Base-by-base conservation (phyloP, 2,888 invertebrate species). In the Acrobasis repandana region DNA sequence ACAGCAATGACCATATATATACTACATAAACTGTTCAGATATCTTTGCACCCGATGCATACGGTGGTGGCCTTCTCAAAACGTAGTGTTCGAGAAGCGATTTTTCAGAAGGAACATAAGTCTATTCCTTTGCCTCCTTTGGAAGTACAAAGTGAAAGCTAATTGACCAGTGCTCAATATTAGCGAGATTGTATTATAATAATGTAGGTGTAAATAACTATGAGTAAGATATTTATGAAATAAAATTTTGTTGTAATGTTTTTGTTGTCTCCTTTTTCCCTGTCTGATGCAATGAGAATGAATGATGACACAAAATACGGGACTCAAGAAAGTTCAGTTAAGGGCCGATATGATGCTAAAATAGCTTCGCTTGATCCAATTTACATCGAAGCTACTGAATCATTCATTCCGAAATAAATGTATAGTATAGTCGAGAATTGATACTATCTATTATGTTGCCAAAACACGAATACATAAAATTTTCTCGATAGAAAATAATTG, bases 11-110 rank as follows among this genome's bases (percentile, higher is more conserved):
- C 80, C 46, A 77, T 77, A 58, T 90, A 75, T 66, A 85, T 91
- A 61, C 79, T 91, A 36, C 79, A 91, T 63, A 80, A 75, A 67
- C 68, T 92, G 49, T 90, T 91, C 66, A 77, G 90, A 63, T 88
- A 86, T 63, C 71, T 92, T 36, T 86, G 90, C 67, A 90, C 89
- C 1, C 77, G 86, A 60, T 90, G 88, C 66, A 82, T 90, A 61
- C 82, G 81, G 70, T 90, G 91, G 88, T 86, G 86, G 85, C 86
- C 89, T 0, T 85, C 80, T 65, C 83, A 89, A 62, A 85, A 80
- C 66, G 62, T 84, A 51, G 72, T 84, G 60, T 84, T 85, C 48
- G 89, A 91, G 68, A 87, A 88, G 67, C 80, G 77, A 70, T 70
- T 90, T 9, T 83, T 89, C 63, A 84, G 77, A 72, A 82, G 82